Evolutionary conservation across 1,140 invertebrate genomes (phyloP).

Genomic region (Anthonomus grandis): DNA sequence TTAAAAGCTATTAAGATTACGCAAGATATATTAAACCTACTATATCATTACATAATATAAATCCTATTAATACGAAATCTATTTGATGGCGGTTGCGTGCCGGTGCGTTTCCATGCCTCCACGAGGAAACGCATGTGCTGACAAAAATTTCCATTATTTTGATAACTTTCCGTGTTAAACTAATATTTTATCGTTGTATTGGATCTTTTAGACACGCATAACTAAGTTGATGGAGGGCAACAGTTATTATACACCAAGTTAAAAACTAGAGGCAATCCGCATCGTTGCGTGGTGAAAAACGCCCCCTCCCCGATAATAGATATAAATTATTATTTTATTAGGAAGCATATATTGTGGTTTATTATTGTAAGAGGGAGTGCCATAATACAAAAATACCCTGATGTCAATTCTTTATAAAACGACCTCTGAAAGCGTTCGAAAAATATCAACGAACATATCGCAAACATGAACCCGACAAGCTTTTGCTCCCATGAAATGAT

Average conservation of each 20-base stretch:
- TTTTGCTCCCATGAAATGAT: no score
- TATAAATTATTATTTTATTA: no score
- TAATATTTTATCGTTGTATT: conserved; percentile 20
- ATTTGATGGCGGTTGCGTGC: conserved; percentile 15
- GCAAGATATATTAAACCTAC: no score
- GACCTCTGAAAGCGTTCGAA: no score
- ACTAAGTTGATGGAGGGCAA: conserved; percentile 11
- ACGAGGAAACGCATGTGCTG: conserved; percentile 19
- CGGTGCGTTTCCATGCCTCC: neutral
- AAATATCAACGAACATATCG: no score
- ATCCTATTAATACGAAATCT: conserved; percentile 15
- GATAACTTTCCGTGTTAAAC: conserved; percentile 22
- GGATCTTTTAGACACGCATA: conserved; percentile 19
- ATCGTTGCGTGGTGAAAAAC: conserved; percentile 3
- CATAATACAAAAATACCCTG: no score
- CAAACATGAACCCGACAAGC: no score
- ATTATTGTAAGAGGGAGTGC: no score
- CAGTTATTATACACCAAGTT: conserved; percentile 11
- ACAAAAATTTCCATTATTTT: conserved; percentile 23
- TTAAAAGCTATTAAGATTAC: no score
- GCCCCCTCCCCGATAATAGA: no score
- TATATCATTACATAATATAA: conserved; percentile 16
- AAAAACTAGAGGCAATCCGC: neutral
- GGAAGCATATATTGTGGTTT: no score
- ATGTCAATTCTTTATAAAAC: no score